A percentile compares a stretch with the other conserved stretches of the same genome.
Evolutionary conservation across 2,797 vertebrate genomes (phyloP).

Genomic region (Onychomys leucogaster): DNA sequence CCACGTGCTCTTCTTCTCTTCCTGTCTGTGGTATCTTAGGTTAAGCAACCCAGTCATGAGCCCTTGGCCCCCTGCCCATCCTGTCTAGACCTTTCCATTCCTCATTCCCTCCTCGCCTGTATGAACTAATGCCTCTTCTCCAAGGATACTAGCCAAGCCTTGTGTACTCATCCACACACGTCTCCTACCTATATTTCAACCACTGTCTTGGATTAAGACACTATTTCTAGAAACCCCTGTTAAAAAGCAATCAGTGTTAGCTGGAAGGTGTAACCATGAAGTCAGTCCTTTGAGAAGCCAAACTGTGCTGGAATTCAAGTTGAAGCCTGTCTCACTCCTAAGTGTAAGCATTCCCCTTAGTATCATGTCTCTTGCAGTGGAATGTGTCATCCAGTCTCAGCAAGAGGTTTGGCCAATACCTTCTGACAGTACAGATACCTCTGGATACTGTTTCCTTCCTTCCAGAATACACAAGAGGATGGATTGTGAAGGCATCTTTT

Average conservation of each 20-base stretch:
- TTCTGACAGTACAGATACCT: background rate
- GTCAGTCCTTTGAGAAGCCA: background rate
- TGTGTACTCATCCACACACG: background rate
- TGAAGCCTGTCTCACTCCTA: background rate
- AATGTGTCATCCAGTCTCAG: background rate
- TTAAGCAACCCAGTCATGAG: background rate
- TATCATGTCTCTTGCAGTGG: background rate
- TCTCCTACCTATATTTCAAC: background rate
- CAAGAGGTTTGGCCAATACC: background rate
- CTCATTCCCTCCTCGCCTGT: background rate
- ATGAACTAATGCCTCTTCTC: constrained; percentile 25
- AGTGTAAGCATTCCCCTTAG: background rate
- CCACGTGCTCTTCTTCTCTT: background rate
- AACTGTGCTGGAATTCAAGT: constrained; percentile 16
- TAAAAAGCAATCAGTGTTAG: background rate
- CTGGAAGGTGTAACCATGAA: constrained; percentile 8
- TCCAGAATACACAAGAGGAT: constrained; percentile 11
- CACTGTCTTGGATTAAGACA: constrained; percentile 30
- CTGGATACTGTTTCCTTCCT: background rate
- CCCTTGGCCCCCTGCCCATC: background rate
- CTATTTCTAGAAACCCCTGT: constrained; percentile 38
- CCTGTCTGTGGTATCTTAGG: background rate
- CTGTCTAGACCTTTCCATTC: background rate
- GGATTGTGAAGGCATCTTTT: constrained; percentile 42
- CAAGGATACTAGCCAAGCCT: background rate